A percentile compares a stretch with the other conserved stretches of the same genome.
Conservation (phyloP, 1,140 invertebrate genomes). For the Camponotus floridanus region DNA sequence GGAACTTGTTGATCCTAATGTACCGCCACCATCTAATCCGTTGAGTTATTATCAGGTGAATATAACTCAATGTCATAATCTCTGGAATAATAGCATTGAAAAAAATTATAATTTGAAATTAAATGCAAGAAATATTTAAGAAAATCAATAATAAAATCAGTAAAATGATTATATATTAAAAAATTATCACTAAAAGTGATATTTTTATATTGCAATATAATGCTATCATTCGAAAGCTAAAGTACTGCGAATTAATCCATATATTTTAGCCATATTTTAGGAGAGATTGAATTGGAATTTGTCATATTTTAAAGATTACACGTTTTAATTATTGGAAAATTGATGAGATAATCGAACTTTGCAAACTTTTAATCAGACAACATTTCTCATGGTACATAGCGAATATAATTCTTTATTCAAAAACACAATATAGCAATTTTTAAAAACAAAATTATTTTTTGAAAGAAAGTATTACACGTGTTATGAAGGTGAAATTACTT, state of each 20-base stretch:
- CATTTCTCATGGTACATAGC: background rate
- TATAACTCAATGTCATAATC: background rate
- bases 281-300: too few species aligned
- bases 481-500: background rate
- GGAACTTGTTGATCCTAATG: slow-evolving; percentile 98
- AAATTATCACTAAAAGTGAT: background rate
- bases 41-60: slow-evolving; percentile 93
- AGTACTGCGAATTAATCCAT: background rate
- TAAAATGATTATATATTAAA: background rate
- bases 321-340: background rate
- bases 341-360: slow-evolving; percentile 10
- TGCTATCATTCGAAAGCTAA: background rate
- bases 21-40: slow-evolving; percentile 92
- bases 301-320: background rate
- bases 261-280: background rate
- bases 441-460: background rate
- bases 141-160: background rate
- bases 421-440: background rate
- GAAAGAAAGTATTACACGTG: background rate
- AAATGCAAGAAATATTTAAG: background rate
- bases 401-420: background rate
- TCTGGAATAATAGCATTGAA: background rate
- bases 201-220: background rate
- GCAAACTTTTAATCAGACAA: slow-evolving; percentile 6
- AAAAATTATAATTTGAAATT: slow-evolving; percentile 16